These are phyloP conservation scores for Rousettus madagascariensis DNA, from an alignment of 2,797 vertebrate genomes.

Conservation along the genomic window DNA sequence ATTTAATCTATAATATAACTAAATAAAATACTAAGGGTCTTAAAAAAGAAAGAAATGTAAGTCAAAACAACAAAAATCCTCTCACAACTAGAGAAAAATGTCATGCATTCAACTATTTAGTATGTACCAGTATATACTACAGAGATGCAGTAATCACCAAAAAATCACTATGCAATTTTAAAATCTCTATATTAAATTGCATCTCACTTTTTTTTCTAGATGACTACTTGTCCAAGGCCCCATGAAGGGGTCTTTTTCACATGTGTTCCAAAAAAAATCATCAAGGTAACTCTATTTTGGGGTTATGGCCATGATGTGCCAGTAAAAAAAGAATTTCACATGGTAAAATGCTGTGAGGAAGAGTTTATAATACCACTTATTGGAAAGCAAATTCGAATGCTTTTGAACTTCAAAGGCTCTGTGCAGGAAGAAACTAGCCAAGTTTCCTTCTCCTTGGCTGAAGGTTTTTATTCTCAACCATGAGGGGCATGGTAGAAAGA, in stretches of 20 bases:
- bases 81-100: background rate
- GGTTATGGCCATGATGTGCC: background rate
- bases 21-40: background rate
- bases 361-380: constrained; percentile 10
- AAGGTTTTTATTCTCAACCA: constrained; percentile 1
- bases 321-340: constrained; percentile 23
- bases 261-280: background rate
- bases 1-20: no score
- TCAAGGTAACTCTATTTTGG: background rate
- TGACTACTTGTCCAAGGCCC: background rate
- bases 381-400: constrained; percentile 45
- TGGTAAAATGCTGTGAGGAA: constrained; percentile 6
- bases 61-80: background rate
- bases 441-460: background rate
- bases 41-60: background rate
- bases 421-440: background rate
- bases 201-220: background rate
- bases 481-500: background rate
- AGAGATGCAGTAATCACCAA: background rate
- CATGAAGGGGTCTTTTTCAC: background rate
- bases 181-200: background rate
- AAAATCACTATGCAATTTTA: background rate
- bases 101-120: background rate
- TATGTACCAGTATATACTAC: background rate
- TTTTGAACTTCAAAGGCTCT: constrained; percentile 67